A percentile compares a stretch with the other conserved stretches of the same genome.
Evolutionary conservation across 2,797 vertebrate species (phyloP).

Genomic region (Helicolenus hilgendorfi): DNA sequence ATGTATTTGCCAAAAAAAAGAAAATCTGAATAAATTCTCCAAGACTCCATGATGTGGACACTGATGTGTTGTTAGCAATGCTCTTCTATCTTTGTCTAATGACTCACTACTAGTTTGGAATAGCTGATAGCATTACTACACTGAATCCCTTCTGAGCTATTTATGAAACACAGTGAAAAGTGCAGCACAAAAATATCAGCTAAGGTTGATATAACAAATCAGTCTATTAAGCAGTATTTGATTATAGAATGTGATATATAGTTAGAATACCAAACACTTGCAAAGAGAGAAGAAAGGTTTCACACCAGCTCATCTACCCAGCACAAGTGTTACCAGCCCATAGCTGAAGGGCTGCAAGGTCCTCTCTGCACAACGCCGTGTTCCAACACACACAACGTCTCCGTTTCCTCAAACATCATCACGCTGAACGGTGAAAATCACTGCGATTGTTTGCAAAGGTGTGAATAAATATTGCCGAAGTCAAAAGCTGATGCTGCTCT

Average conservation of each 20-base stretch:
- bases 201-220: conserved; percentile 50
- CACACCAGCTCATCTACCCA: conserved; percentile 87
- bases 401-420: conserved; percentile 84
- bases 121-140: conserved; percentile 27
- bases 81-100: conserved; percentile 35
- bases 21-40: conserved; percentile 83
- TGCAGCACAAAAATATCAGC: conserved; percentile 4
- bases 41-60: conserved; percentile 60
- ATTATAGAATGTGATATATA: conserved; percentile 26
- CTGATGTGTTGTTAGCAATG: conserved; percentile 39
- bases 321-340: conserved; percentile 87
- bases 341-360: conserved; percentile 85
- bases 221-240: conserved; percentile 13
- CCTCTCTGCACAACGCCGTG: conserved; percentile 80
- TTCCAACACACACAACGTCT: conserved; percentile 82
- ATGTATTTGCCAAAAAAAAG: conserved; percentile 86
- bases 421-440: conserved; percentile 81
- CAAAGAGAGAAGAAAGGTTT: conserved; percentile 65
- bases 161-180: conserved; percentile 39
- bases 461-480: conserved; percentile 86
- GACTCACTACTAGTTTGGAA: conserved; percentile 53
- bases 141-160: conserved; percentile 37
- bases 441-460: conserved; percentile 86
- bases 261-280: conserved; percentile 36
- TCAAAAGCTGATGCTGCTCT: conserved; percentile 73